Evolutionary conservation across 2,888 invertebrate species (phyloP).

Genomic region (Arctia plantaginis): DNA sequence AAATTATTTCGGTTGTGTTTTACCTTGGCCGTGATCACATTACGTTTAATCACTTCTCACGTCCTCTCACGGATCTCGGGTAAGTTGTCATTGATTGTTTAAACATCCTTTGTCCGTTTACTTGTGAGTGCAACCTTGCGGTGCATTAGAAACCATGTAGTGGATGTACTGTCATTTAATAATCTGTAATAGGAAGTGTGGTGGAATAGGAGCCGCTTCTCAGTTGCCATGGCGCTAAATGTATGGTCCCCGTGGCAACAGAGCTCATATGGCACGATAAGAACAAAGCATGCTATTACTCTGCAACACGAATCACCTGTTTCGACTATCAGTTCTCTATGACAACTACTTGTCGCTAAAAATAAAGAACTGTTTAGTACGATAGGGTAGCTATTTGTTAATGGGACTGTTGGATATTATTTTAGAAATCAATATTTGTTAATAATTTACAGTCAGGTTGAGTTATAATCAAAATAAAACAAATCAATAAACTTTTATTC

Average conservation of each 20-base stretch:
- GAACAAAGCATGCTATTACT: constrained; percentile 34
- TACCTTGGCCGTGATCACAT: constrained; percentile 55
- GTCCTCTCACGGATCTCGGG: constrained; percentile 58
- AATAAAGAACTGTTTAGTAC: background rate
- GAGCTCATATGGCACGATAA: constrained; percentile 48
- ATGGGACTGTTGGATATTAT: background rate
- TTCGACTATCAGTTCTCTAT: background rate
- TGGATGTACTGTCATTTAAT: constrained; percentile 34
- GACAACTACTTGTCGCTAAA: constrained; percentile 1
- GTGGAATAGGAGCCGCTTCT: constrained; percentile 53
- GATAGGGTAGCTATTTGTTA: background rate
- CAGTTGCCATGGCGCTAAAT: constrained; percentile 70
- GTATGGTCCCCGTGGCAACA: constrained; percentile 25
- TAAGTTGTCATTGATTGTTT: constrained; percentile 54
- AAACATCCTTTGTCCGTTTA: constrained; percentile 30
- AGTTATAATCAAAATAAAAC: too few species aligned
- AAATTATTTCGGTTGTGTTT: constrained; percentile 40
- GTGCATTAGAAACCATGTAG: constrained; percentile 16
- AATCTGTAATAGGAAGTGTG: constrained; percentile 50
- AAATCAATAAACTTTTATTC: too few species aligned
- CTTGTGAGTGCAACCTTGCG: constrained; percentile 6
- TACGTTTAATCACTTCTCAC: constrained; percentile 31
- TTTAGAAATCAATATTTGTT: background rate
- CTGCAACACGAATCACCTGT: constrained; percentile 5
- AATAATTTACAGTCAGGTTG: background rate